phyloP scores from a whole-genome alignment of 2,888 invertebrate genomes.

The Dryobota labecula region DNA sequence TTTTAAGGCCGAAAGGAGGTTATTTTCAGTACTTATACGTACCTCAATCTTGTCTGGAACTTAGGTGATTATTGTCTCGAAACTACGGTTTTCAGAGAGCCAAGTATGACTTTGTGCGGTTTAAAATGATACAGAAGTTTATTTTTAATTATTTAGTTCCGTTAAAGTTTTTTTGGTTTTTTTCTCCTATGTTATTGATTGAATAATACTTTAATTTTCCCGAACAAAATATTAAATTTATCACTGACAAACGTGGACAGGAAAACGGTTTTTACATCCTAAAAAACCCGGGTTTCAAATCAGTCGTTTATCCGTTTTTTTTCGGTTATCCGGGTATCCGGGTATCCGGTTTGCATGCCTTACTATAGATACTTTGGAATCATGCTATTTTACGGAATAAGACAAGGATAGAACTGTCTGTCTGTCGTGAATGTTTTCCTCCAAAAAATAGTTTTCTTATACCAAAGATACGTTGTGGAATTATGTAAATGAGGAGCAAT shows the following conservation, averaged over 20 bases:
- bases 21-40: constrained; percentile 5
- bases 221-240: too few relatives aligned
- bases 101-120: constrained; percentile 18
- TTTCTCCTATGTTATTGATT: too few relatives aligned
- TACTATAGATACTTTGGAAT: too few relatives aligned
- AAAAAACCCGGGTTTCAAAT: too few relatives aligned
- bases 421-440: constrained; percentile 20
- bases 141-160: constrained; percentile 16
- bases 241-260: too few relatives aligned
- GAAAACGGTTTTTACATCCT: too few relatives aligned
- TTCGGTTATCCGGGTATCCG: too few relatives aligned
- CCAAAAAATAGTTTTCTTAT: constrained; percentile 40
- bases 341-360: too few relatives aligned
- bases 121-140: constrained; percentile 11
- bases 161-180: too few relatives aligned
- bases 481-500: constrained; percentile 59
- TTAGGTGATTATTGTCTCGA: not conserved
- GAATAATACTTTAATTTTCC: too few relatives aligned
- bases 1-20: constrained; percentile 1
- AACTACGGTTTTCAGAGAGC: not conserved
- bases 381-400: constrained; percentile 2
- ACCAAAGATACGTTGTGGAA: constrained; percentile 36
- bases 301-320: too few relatives aligned
- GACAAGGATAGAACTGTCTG: not conserved
- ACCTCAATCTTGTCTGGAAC: not conserved